Percentiles rank a stretch among this genome's conserved stretches.
Conservation (phyloP, 2,888 invertebrate species). For the Gonocerus acuteangulatus region DNA sequence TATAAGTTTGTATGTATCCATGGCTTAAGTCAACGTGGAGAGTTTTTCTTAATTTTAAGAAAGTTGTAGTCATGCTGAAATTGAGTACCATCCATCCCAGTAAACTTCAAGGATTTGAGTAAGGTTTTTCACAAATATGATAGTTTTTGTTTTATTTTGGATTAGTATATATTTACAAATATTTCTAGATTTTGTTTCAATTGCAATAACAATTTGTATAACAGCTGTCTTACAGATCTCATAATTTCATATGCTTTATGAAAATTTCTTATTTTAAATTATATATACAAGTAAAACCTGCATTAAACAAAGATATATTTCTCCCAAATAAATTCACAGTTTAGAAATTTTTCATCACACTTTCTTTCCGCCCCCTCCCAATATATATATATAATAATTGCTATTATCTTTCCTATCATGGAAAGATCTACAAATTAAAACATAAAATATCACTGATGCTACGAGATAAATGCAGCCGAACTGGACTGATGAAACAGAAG, state of each 20-base stretch:
- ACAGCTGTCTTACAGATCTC: constrained; percentile 19
- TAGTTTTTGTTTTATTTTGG: constrained; percentile 28
- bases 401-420: neutral
- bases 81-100: too few relatives aligned
- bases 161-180: constrained; percentile 39
- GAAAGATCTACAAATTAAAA: neutral
- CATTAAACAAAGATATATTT: constrained; percentile 12
- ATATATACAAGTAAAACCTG: constrained; percentile 16
- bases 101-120: too few relatives aligned
- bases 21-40: too few relatives aligned
- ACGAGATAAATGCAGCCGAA: constrained; percentile 14
- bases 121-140: too few relatives aligned
- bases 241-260: constrained; percentile 3
- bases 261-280: constrained; percentile 19
- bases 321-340: constrained; percentile 3
- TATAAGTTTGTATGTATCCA: too few relatives aligned
- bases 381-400: constrained; percentile 3
- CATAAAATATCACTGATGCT: constrained; percentile 11
- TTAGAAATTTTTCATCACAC: constrained; percentile 11
- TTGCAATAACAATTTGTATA: constrained; percentile 34
- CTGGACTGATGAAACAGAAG: constrained; percentile 12
- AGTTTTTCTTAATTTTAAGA: too few relatives aligned
- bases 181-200: constrained; percentile 34
- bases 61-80: too few relatives aligned
- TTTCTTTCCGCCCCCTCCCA: neutral